Evolutionary conservation across 2,113 vertebrate species (phyloP).

Genomic region (Oncorhynchus masou): DNA sequence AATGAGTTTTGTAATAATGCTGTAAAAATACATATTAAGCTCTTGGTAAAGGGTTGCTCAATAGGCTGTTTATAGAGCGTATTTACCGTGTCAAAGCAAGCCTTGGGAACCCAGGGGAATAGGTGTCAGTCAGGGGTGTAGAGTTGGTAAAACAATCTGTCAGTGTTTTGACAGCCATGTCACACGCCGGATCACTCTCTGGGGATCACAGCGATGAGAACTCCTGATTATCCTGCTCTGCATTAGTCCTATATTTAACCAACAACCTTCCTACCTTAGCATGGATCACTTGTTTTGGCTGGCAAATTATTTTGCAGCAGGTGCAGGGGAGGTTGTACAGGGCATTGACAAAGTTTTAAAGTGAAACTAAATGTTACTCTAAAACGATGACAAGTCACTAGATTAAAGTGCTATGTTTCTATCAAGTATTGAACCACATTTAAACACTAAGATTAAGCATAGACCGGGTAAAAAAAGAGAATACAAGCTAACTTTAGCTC

Average conservation of each 20-base stretch:
- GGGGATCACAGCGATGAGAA: slow-evolving; percentile 56
- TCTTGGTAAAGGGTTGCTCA: slow-evolving; percentile 29
- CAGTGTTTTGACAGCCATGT: slow-evolving; percentile 71
- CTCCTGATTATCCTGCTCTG: slow-evolving; percentile 58
- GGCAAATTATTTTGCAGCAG: slow-evolving; percentile 50
- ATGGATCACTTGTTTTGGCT: slow-evolving; percentile 43
- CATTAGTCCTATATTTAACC: slow-evolving; percentile 65
- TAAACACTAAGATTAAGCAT: not conserved
- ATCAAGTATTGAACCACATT: not conserved
- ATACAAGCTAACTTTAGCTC: not conserved
- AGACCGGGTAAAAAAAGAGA: not conserved
- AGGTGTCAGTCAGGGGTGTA: slow-evolving; percentile 61
- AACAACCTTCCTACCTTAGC: slow-evolving; percentile 44
- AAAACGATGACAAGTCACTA: slow-evolving; percentile 17
- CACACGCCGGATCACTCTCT: slow-evolving; percentile 64
- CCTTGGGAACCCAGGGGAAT: slow-evolving; percentile 58
- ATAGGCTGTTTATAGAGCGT: slow-evolving; percentile 32
- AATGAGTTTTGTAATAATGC: not conserved
- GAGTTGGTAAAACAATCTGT: slow-evolving; percentile 62
- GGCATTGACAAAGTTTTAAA: slow-evolving; percentile 56
- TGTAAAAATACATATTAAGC: slow-evolving; percentile 1
- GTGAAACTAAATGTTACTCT: slow-evolving; percentile 52
- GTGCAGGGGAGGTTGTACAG: slow-evolving; percentile 43
- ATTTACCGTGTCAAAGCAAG: slow-evolving; percentile 48
- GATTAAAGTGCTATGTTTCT: not conserved